Evolutionary conservation across 1,140 invertebrate species (phyloP).

Genomic region (Drosophila ficusphila): DNA sequence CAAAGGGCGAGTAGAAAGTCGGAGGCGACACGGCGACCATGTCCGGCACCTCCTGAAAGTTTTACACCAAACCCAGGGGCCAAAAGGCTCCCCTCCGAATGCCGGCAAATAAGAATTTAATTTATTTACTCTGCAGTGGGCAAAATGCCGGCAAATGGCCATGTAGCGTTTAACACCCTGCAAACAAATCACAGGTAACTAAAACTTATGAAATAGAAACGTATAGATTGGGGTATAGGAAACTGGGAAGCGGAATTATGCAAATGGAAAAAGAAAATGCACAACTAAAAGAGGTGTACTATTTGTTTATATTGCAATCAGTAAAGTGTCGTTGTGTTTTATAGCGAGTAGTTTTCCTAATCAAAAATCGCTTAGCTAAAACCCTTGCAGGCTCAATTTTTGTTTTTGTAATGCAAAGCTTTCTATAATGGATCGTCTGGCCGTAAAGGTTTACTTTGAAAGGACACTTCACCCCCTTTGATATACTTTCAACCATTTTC

Average conservation of each 20-base stretch:
- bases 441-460: neutral
- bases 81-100: neutral
- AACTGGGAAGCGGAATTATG: no score
- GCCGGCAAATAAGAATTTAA: constrained; percentile 67
- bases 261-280: no score
- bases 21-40: constrained; percentile 34
- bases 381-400: neutral
- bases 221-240: no score
- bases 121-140: constrained; percentile 73
- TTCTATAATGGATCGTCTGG: no score
- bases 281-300: no score
- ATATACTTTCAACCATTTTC: constrained; percentile 16
- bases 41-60: constrained; percentile 57
- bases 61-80: constrained; percentile 18
- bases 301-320: no score
- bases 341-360: no score
- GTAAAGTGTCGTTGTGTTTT: no score
- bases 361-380: neutral
- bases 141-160: constrained; percentile 64
- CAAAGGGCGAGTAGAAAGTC: constrained; percentile 11
- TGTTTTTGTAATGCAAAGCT: neutral
- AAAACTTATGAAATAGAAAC: constrained; percentile 34
- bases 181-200: constrained; percentile 65
- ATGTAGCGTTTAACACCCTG: constrained; percentile 64
- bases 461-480: constrained; percentile 4